A percentile compares a stretch with the other conserved stretches of the same genome.
These are phyloP conservation scores for Galaxias olidus DNA, from an alignment of 2,797 vertebrate genomes.

Conservation along the genomic window DNA sequence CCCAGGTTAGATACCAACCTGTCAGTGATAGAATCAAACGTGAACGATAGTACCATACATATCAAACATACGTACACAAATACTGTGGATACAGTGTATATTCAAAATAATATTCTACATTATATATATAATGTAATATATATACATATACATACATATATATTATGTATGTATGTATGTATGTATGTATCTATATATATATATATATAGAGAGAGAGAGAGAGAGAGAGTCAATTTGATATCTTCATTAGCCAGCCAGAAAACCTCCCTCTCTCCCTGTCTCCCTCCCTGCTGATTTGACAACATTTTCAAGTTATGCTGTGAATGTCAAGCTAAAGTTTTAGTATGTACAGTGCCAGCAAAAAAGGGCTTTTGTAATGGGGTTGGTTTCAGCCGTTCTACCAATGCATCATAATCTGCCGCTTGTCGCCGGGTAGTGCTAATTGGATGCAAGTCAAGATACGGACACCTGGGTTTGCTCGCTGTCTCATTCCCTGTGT, in stretches of 20 bases:
- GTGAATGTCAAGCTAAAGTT: slow-evolving; percentile 37
- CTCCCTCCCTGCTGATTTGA: slow-evolving; percentile 32
- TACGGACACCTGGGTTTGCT: slow-evolving; percentile 29
- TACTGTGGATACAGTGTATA: too few relatives aligned
- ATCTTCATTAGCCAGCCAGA: not conserved
- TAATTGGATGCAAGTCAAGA: slow-evolving; percentile 20
- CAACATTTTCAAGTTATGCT: slow-evolving; percentile 50
- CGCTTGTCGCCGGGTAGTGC: slow-evolving; percentile 37
- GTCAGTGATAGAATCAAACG: slow-evolving; percentile 58
- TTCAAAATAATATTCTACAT: too few relatives aligned
- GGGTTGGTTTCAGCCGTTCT: slow-evolving; percentile 24
- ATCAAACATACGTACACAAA: too few relatives aligned
- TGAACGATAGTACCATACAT: slow-evolving; percentile 28
- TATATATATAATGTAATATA: too few relatives aligned
- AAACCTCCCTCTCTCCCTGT: slow-evolving; percentile 10
- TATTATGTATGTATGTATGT: too few relatives aligned
- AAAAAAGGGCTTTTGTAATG: slow-evolving; percentile 44
- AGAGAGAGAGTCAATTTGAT: not conserved
- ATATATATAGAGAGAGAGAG: too few relatives aligned
- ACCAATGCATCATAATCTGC: slow-evolving; percentile 43
- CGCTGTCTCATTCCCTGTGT: slow-evolving; percentile 28
- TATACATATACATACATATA: too few relatives aligned
- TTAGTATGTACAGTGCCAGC: slow-evolving; percentile 38
- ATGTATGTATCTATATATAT: too few relatives aligned
- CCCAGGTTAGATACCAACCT: slow-evolving; percentile 36